Evolutionary conservation across 2,113 vertebrate genomes (phyloP), one percentile per base, ranked within the genome.

Genomic region (Oriolus oriolus): DNA sequence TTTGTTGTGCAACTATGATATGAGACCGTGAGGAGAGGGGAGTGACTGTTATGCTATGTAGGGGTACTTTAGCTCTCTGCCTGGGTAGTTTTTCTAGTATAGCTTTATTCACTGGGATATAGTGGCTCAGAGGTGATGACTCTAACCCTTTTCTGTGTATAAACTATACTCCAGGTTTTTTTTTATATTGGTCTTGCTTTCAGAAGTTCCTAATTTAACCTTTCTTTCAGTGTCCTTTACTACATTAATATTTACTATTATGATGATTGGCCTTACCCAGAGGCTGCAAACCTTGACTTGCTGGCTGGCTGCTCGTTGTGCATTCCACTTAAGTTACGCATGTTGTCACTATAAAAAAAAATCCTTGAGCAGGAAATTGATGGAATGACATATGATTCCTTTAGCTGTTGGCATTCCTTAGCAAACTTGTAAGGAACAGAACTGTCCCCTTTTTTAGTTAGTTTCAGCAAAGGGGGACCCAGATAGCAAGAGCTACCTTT

Each of bases 21-120:
- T 0, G 4, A 73, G 53, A 21, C 0, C 0, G 7, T 26, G 63
- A 61, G 47, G 63, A 76, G 57, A 66, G 37, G 23, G 50, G 17
- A 61, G 21, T 83, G 61, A 30, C 42, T 39, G 7, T 54, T 77
- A 20, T 44, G 49, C 56, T 66, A 0, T 1, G 0, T 33, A 26
- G 59, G 42, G n/a, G 16, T 39, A 27, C 44, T 87, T 11, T 8
- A 27, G 20, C 39, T 88, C 20, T 44, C 15, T 73, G n/a, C 45
- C 20, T 50, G 41, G 5, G 37, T 81, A 9, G 9, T 59, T 90
- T 23, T 68, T 23, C 45, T 75, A 23, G 5, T 75, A 13, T 14
- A 50, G 47, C 35, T 81, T 88, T 88, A 37, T 50, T 88, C 26
- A 60, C n/a, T 0, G 2, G 30, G 2, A 2, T 70, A 7, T 44